Base-by-base conservation (phyloP, 2,113 vertebrate genomes). In the Struthio camelus region DNA sequence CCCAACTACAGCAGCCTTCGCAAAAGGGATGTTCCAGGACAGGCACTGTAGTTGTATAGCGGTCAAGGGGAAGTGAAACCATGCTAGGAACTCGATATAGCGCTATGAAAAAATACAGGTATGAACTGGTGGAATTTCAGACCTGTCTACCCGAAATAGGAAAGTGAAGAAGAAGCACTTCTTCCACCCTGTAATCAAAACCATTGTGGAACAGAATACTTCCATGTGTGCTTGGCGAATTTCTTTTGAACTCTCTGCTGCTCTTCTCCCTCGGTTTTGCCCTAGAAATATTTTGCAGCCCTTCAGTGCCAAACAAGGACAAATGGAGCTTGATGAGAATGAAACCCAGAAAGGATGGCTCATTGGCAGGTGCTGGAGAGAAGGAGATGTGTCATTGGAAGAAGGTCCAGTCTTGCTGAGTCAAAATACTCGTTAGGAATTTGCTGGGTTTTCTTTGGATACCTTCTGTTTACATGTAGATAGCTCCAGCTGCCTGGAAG, bases 1-100 rank as follows among this genome's bases (percentile, higher is more conserved):
- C 72, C 85, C 0, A 0, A 23, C 75, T 65, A 16, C 80, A 72
- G 28, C 69, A 88, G 42, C 32, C 62, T 76, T 69, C 1, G 0
- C 38, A 48, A 81, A 11, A 20, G 1, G 0, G 8, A 23, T 61
- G 14, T 92, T 92, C 73, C 30, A 3, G 53, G 48, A 71, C 0
- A 0, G 56, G 56, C 42, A 90, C 14, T 1, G 1, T 24, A 0
- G 0, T 20, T 10, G 2, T 0, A 0, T 30, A 54, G 32, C 1
- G 0, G 51, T n/a, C 40, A 22, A 48, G 12, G 72, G 19, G 94
- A 96, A 93, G 22, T 89, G 94, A 89, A 96, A 80, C 25, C 3
- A 0, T 0, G 24, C 0, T 48, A 53, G 70, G n/a, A 72, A 75
- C 16, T 86, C 66, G 65, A 32, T 79, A 40, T 3, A 20, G 12